Conservation (phyloP, 1,140 invertebrate species). For the Cydia splendana region DNA sequence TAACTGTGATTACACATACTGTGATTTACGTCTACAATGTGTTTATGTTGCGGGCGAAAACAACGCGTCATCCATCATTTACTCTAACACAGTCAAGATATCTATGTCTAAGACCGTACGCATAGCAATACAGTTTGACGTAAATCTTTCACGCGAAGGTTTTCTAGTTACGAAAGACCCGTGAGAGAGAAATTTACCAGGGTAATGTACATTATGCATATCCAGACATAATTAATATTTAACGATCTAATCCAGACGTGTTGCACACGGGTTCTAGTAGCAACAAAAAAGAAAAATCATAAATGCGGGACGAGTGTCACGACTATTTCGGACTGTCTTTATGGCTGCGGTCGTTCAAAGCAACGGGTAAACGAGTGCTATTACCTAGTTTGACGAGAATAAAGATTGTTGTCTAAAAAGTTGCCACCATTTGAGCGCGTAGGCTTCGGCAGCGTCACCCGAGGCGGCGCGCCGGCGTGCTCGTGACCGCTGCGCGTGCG, state of each 20-base stretch:
- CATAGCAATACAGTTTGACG: background rate
- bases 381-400: conserved; percentile 52
- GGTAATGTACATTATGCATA: conserved; percentile 11
- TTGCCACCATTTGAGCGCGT: conserved; percentile 40
- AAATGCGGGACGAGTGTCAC: conserved; percentile 28
- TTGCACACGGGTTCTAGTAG: conserved; percentile 10
- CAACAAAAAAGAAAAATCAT: conserved; percentile 27
- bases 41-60: conserved; percentile 31
- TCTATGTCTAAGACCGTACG: background rate
- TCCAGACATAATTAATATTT: conserved; percentile 29
- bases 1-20: conserved; percentile 17
- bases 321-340: conserved; percentile 31
- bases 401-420: conserved; percentile 57
- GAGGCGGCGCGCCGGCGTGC: conserved; percentile 45
- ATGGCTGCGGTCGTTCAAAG: conserved; percentile 27
- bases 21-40: conserved; percentile 7
- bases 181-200: conserved; percentile 3
- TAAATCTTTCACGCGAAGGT: background rate
- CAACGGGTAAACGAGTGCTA: conserved; percentile 52
- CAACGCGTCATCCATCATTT: background rate
- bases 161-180: conserved; percentile 3
- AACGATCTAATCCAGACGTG: conserved; percentile 27
- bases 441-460: conserved; percentile 50
- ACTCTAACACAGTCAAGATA: background rate
- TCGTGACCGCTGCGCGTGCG: conserved; percentile 72